phyloP scores from a whole-genome alignment of 2,888 invertebrate genomes.

The Liopterus haemorrhoidalis region DNA sequence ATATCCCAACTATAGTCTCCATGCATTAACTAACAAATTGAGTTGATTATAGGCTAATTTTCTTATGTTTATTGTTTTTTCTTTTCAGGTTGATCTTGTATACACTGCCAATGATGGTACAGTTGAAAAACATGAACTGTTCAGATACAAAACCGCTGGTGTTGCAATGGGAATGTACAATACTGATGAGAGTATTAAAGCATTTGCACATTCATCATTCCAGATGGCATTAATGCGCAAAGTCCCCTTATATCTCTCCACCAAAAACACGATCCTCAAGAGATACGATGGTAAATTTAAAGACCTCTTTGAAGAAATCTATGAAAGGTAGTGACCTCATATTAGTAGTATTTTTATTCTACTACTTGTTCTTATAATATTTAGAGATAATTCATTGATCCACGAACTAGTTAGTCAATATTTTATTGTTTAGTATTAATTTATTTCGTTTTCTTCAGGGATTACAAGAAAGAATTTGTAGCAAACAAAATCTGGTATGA shows the following conservation, averaged over 20 bases:
- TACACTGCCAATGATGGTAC: constrained; percentile 60
- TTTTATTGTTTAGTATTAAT: not conserved
- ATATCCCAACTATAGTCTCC: no score
- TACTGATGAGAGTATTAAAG: constrained; percentile 74
- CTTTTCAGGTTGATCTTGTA: constrained; percentile 61
- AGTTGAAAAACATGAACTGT: constrained; percentile 56
- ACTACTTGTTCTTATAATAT: constrained; percentile 3
- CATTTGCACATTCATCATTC: constrained; percentile 84
- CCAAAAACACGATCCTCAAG: constrained; percentile 88
- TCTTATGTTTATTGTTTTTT: constrained; percentile 6
- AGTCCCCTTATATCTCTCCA: constrained; percentile 85
- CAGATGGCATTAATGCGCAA: constrained; percentile 78
- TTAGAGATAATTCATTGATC: constrained; percentile 1
- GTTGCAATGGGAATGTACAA: constrained; percentile 88
- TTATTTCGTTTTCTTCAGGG: constrained; percentile 43
- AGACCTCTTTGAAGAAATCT: constrained; percentile 87
- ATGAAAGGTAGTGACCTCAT: constrained; percentile 56
- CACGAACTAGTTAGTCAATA: not conserved
- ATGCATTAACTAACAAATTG: no score
- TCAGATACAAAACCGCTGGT: constrained; percentile 66
- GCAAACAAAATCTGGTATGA: constrained; percentile 81
- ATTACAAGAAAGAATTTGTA: constrained; percentile 70
- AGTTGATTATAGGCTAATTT: not conserved
- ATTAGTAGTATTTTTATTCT: not conserved
- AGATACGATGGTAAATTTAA: constrained; percentile 85